Conservation (phyloP, 2,113 vertebrate species). For the Silurus meridionalis region DNA sequence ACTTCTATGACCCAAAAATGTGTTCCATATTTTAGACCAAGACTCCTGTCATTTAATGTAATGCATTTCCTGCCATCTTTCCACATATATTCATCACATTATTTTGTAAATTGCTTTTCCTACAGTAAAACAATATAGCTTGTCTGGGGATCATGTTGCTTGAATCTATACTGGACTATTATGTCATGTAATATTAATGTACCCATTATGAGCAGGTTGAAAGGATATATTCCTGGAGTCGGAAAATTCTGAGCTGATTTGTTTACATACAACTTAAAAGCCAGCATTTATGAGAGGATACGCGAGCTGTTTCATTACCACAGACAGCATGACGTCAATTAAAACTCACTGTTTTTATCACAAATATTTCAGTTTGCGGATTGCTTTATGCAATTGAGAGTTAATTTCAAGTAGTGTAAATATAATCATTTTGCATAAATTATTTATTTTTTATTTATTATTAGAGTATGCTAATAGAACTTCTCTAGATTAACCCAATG, state of each 20-base stretch:
- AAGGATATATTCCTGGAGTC: constrained; percentile 10
- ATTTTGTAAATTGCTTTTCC: not conserved
- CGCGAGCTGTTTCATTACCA: not conserved
- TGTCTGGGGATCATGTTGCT: constrained; percentile 9
- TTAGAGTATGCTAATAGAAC: not conserved
- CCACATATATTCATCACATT: not conserved
- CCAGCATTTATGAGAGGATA: constrained; percentile 5
- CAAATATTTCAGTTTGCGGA: not conserved
- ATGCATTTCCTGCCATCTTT: not conserved
- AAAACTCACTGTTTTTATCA: not conserved
- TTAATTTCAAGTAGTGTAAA: not conserved
- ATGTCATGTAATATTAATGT: constrained; percentile 4
- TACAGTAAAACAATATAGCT: not conserved
- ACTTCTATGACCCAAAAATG: too few relatives aligned
- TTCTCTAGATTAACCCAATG: not conserved
- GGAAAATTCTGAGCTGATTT: constrained; percentile 17
- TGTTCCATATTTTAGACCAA: not conserved
- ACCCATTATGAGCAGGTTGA: not conserved
- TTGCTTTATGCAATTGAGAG: not conserved
- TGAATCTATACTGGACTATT: constrained; percentile 8
- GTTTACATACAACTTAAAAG: constrained; percentile 2
- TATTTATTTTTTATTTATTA: not conserved
- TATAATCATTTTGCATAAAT: not conserved
- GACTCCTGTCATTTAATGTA: not conserved
- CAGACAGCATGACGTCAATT: not conserved